Conservation (phyloP, 1,140 invertebrate genomes). For the Tigriopus japonicus region DNA sequence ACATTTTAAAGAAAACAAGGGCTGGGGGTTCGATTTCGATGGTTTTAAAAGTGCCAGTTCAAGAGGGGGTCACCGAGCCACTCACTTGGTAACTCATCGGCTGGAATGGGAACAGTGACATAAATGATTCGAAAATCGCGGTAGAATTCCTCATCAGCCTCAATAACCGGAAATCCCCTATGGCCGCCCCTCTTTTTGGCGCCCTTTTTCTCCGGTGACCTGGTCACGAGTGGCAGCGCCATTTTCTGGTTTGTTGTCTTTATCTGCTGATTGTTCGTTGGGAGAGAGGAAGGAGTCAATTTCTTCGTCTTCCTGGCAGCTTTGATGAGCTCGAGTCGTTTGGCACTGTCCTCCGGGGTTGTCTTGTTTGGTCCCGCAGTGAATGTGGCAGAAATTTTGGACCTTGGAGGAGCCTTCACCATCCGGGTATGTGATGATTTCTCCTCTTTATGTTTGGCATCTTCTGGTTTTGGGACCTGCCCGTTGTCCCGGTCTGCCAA, state of each 20-base stretch:
- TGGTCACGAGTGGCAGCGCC: neutral
- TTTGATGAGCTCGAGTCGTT: neutral
- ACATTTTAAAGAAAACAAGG: too few species aligned
- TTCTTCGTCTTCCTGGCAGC: slow-evolving; percentile 1
- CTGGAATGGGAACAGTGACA: slow-evolving; percentile 1
- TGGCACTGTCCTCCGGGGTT: neutral
- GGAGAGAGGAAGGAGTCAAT: neutral
- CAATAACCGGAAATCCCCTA: neutral
- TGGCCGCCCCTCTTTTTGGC: neutral
- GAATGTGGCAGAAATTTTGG: too few species aligned
- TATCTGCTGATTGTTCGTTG: neutral
- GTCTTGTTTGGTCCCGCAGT: too few species aligned
- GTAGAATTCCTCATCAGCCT: slow-evolving; percentile 4
- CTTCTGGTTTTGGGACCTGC: too few species aligned
- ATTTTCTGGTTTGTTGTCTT: neutral
- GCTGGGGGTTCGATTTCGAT: neutral
- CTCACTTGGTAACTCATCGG: slow-evolving; percentile 7
- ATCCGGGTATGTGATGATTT: too few species aligned
- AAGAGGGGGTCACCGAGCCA: neutral
- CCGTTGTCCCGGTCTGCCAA: too few species aligned
- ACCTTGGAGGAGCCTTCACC: too few species aligned
- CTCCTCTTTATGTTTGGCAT: too few species aligned
- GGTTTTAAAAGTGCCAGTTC: too few species aligned
- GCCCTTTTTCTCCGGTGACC: neutral
- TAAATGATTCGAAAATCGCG: neutral